These are phyloP conservation scores for Meda fulgida DNA, from an alignment of 2,797 vertebrate species.

Conservation along the genomic window DNA sequence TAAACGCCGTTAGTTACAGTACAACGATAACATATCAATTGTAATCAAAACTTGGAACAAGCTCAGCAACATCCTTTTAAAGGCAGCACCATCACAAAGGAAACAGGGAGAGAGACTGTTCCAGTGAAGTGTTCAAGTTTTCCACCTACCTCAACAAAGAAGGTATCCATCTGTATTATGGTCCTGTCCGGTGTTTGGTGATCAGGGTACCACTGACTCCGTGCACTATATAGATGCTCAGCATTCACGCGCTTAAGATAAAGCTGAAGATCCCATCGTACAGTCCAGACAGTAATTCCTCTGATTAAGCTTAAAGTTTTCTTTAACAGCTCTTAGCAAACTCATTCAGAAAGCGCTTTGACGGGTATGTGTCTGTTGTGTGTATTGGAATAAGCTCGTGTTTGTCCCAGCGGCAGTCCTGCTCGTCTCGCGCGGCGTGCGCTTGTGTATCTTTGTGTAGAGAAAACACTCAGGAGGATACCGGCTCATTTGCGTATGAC, in stretches of 20 bases:
- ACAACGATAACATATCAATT: not conserved
- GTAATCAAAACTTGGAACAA: not conserved
- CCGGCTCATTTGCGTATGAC: conserved; percentile 43
- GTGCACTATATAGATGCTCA: conserved; percentile 42
- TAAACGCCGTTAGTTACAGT: not conserved
- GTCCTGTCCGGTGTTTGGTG: conserved; percentile 40
- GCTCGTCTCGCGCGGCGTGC: conserved; percentile 23
- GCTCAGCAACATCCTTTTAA: conserved; percentile 5
- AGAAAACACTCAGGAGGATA: conserved; percentile 17
- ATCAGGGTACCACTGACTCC: conserved; percentile 43
- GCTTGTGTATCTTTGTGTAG: conserved; percentile 51
- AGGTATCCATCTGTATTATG: conserved; percentile 54
- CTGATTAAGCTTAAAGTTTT: conserved; percentile 2
- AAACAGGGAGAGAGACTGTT: conserved; percentile 3
- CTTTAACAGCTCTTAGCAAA: conserved; percentile 4
- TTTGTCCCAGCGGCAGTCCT: not conserved
- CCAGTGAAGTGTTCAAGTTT: not conserved
- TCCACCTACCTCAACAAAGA: conserved; percentile 57
- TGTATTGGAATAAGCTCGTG: conserved; percentile 25
- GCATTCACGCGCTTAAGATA: conserved; percentile 52
- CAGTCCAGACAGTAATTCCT: conserved; percentile 28
- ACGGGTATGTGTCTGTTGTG: not conserved
- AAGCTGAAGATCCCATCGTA: conserved; percentile 46
- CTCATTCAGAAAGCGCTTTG: not conserved
- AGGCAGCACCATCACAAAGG: not conserved